These are phyloP conservation scores for Nothoprocta pentlandii DNA, from an alignment of 2,113 vertebrate species.

Conservation along the genomic window DNA sequence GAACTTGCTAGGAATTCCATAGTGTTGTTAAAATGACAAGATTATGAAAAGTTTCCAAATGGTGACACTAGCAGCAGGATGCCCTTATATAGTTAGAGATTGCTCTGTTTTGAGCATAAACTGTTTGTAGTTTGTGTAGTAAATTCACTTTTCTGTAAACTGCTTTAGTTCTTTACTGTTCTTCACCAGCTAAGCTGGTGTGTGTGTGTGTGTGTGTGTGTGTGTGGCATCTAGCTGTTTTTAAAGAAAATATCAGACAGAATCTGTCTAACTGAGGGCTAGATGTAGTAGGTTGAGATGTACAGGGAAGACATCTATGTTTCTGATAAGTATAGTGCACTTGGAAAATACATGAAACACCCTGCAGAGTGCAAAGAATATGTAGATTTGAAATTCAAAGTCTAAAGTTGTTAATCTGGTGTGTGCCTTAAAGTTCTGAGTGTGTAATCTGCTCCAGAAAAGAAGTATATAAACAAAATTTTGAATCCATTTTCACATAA, in stretches of 20 bases:
- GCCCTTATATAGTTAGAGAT: neutral
- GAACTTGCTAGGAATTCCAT: neutral
- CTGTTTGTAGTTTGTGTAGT: neutral
- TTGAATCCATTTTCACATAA: neutral
- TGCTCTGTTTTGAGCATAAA: neutral
- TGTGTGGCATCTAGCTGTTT: neutral
- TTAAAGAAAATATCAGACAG: neutral
- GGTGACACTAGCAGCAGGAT: neutral
- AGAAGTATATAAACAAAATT: neutral
- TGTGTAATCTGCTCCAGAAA: neutral
- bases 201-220: no score
- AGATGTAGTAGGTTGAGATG: neutral
- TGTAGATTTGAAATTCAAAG: neutral
- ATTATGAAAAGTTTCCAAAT: neutral
- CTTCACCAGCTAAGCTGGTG: neutral
- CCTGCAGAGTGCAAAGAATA: neutral
- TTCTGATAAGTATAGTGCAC: neutral
- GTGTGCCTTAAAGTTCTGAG: neutral
- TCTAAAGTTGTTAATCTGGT: neutral
- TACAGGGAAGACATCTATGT: neutral
- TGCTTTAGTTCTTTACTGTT: neutral
- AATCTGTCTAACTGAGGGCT: neutral
- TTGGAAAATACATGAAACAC: neutral
- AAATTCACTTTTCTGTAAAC: neutral
- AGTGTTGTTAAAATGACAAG: neutral